phyloP scores from a whole-genome alignment of 2,888 invertebrate species.

The Ganaspis brasiliensis region DNA sequence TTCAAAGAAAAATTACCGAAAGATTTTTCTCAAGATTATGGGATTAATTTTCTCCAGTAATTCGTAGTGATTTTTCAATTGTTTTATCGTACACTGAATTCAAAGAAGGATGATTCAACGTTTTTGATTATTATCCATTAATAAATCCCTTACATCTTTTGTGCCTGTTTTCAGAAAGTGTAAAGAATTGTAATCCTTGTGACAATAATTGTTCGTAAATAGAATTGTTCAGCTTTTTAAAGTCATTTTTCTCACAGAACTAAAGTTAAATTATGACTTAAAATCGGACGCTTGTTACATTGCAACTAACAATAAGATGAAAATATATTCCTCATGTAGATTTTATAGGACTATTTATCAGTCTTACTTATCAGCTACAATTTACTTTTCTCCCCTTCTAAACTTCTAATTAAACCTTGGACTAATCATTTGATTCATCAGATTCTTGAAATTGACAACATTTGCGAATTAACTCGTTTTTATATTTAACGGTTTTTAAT shows the following conservation, averaged over 20 bases:
- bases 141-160: not conserved
- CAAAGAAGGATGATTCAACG: not conserved
- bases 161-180: not conserved
- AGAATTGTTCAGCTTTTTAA: constrained; percentile 50
- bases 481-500: too few species aligned
- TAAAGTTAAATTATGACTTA: constrained; percentile 59
- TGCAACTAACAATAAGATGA: constrained; percentile 32
- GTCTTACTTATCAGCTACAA: constrained; percentile 65
- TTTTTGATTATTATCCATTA: not conserved
- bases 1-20: not conserved
- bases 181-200: not conserved
- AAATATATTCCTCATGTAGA: constrained; percentile 62
- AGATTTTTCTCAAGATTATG: constrained; percentile 17
- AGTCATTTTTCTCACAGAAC: constrained; percentile 61
- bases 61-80: not conserved
- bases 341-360: constrained; percentile 74
- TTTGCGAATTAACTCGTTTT: not conserved
- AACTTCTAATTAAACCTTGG: constrained; percentile 19
- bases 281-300: not conserved
- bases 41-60: too few species aligned
- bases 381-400: constrained; percentile 56
- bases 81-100: constrained; percentile 8
- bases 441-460: not conserved
- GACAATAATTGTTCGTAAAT: not conserved
- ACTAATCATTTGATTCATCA: not conserved